phyloP scores from a whole-genome alignment of 1,140 invertebrate species.

The Euwallacea fornicatus region DNA sequence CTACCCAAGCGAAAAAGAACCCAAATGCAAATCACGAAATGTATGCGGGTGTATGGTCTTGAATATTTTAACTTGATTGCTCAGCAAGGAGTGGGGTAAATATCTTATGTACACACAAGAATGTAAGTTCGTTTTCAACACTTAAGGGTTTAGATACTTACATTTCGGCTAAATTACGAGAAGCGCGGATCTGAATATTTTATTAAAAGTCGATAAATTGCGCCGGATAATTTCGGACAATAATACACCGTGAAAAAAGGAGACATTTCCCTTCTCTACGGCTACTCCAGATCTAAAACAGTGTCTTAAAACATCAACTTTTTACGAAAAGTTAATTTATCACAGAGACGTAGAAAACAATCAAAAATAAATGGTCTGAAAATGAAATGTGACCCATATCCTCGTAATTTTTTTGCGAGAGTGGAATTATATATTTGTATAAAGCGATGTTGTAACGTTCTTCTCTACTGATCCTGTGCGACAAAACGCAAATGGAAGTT shows the following conservation, averaged over 20 bases:
- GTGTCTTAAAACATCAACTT: constrained; percentile 11
- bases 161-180: no score
- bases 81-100: neutral
- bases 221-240: no score
- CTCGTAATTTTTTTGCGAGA: constrained; percentile 10
- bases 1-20: constrained; percentile 5
- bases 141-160: neutral
- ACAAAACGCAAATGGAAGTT: no score
- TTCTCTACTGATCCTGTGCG: no score
- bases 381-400: constrained; percentile 16
- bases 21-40: constrained; percentile 1
- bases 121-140: neutral
- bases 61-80: constrained; percentile 18
- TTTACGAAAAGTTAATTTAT: constrained; percentile 20
- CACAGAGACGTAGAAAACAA: constrained; percentile 19
- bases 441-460: neutral
- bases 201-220: no score
- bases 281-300: neutral
- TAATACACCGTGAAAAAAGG: no score
- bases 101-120: constrained; percentile 2
- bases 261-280: no score
- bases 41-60: constrained; percentile 4
- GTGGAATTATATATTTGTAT: constrained; percentile 9
- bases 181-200: no score
- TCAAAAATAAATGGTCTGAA: constrained; percentile 25